These are phyloP conservation scores for Eriocheir sinensis DNA, from an alignment of 1,140 invertebrate species.

Conservation along the genomic window DNA sequence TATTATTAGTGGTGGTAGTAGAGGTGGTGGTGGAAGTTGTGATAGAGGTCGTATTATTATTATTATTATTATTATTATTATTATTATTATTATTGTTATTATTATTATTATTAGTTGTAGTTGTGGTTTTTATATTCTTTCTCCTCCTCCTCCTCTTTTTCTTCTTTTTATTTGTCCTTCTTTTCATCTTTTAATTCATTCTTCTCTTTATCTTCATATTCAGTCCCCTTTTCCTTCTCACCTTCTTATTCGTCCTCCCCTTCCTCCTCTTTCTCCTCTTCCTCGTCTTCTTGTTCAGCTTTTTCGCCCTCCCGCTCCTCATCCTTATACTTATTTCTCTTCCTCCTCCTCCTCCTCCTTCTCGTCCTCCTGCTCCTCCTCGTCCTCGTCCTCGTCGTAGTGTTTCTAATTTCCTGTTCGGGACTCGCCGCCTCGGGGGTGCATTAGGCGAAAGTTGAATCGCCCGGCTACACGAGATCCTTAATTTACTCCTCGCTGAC, in stretches of 20 bases:
- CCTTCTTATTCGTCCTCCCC: background rate
- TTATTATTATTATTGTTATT: too few species aligned
- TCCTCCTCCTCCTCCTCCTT: background rate
- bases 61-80: background rate
- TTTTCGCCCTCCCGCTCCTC: background rate
- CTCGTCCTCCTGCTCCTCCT: background rate
- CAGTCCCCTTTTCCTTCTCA: background rate
- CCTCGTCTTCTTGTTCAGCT: background rate
- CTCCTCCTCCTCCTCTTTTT: background rate
- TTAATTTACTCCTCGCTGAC: background rate
- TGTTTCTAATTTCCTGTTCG: background rate
- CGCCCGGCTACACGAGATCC: background rate
- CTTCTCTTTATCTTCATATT: background rate
- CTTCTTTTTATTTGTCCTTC: background rate
- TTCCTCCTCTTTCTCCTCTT: background rate
- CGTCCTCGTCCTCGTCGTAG: background rate
- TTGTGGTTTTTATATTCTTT: background rate
- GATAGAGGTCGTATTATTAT: background rate
- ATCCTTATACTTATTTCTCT: too few species aligned
- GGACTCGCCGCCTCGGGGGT: background rate
- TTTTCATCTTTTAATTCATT: background rate
- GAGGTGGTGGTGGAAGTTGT: background rate
- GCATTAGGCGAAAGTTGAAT: constrained; percentile 11
- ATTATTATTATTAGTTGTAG: too few species aligned
- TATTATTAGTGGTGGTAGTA: background rate